Evolutionary conservation across 2,888 invertebrate genomes (phyloP), one percentile per base, ranked within the genome.

Genomic region (Athrips mouffetella): DNA sequence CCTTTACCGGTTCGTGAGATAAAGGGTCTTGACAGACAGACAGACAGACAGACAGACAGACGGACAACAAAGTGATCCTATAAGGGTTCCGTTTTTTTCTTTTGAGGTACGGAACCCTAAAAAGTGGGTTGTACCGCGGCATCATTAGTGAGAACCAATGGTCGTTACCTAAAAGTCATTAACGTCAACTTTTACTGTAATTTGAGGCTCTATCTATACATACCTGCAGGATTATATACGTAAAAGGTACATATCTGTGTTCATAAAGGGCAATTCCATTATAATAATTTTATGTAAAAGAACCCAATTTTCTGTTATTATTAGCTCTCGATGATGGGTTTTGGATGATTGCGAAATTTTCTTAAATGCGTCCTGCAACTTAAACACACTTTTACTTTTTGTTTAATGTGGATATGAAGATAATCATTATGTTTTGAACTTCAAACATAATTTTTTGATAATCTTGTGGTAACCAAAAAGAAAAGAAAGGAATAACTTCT

Each of bases 91-190:
- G n/a, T n/a, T n/a, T n/a, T n/a, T n/a, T n/a, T n/a, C n/a, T n/a
- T n/a, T n/a, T n/a, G n/a, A n/a, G n/a, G n/a, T n/a, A n/a, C n/a
- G n/a, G n/a, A n/a, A n/a, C n/a, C n/a, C n/a, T n/a, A n/a, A n/a
- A 82, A 84, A 86, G 86, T 84, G 84, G 88, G 87, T 65, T 62
- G 87, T 74, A 63, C 82, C 77, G 66, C 52, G 62, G 60, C 68
- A 76, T 84, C 86, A 86, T 87, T 87, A 88, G 85, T 74, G 69
- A 55, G 75, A 74, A 73, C 88, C 88, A 87, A 88, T 88, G 85
- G 84, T 83, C 80, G 86, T 80, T 84, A 86, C 87, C 80, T 73
- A 82, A 86, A 88, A 84, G 78, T 85, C 88, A 86, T 88, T 88
- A 88, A 79, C 74, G 67, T 76, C 75, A 79, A 84, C 83, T 87